A percentile compares a stretch with the other conserved stretches of the same genome.
Evolutionary conservation across 2,797 vertebrate species (phyloP).

Genomic region (Poecilia velifera): DNA sequence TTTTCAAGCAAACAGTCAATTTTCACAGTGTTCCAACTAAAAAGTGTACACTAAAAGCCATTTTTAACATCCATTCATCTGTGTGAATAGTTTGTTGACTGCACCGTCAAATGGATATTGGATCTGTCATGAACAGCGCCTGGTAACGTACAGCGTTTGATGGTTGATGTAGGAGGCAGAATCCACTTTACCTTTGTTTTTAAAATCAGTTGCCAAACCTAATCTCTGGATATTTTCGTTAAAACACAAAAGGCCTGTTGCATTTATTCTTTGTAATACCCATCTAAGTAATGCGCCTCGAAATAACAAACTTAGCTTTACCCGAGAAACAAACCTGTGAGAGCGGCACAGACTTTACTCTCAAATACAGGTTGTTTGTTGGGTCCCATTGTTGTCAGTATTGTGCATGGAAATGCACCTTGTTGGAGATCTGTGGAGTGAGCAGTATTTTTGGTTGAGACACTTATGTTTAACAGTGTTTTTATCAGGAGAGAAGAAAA

Average conservation of each 20-base stretch:
- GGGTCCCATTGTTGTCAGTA: not conserved
- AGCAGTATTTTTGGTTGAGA: not conserved
- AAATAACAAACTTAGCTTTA: not conserved
- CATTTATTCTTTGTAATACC: not conserved
- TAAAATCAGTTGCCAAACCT: not conserved
- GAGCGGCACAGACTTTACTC: not conserved
- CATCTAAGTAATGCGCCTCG: too few relatives aligned
- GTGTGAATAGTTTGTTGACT: conserved; percentile 35
- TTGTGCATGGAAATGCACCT: not conserved
- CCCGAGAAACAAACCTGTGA: not conserved
- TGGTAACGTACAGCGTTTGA: not conserved
- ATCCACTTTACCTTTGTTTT: conserved; percentile 8
- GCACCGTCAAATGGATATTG: conserved; percentile 37
- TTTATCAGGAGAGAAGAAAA: too few relatives aligned
- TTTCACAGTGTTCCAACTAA: conserved; percentile 41
- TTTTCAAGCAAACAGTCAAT: conserved; percentile 21
- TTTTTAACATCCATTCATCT: conserved; percentile 54
- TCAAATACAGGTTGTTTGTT: not conserved
- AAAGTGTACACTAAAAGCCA: conserved; percentile 58
- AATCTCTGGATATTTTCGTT: not conserved
- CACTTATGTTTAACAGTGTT: too few relatives aligned
- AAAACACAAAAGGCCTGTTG: not conserved
- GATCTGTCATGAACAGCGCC: not conserved
- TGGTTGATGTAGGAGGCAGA: conserved; percentile 1
- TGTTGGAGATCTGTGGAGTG: not conserved